Base-by-base conservation (phyloP, 2,888 invertebrate genomes). In the Petrolisthes cinctipes region DNA sequence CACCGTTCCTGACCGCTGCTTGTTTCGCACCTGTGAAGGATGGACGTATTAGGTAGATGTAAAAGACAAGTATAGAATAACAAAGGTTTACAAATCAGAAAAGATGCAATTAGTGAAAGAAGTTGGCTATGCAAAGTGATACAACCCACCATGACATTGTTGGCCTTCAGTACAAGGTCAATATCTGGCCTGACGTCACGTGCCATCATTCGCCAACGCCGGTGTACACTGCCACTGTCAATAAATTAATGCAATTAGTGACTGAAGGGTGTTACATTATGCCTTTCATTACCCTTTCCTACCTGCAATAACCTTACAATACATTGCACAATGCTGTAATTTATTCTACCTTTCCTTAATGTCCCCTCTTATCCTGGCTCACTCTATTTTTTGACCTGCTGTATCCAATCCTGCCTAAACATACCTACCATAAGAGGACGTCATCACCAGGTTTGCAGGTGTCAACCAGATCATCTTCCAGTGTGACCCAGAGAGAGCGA, bases 361-460 rank as follows among this genome's bases (percentile, higher is more conserved):
- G 37, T 37, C 2, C 37, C 37, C 37, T 37, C 37, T 37, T 37
- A 2, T 37, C 37, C 37, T 37, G 37, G 2, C 37, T 37, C 37
- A 37, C 2, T 37, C 37, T 37, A 37, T 37, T 2, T 37, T 37
- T 37, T 37, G 37, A 37, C 37, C 37, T 37, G 37, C 37, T 37
- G 2, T 37, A 37, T 2, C 37, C 37, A 37, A 37, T 37, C 37
- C 37, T 1, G 37, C 37, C 37, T 37, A 37, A 37, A 37, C 37
- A 37, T 61, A 91, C 93, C 92, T 93, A 97, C 97, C 96, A 96
- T 91, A 97, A 95, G 91, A 95, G 95, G 20, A 97, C 95, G 94
- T 96, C 96, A 94, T 98, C 97, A 0, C 98, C 98, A 83, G 97
- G 97, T 93, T 97, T 96, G 92, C 97, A 97, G 90, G 93, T 93